Percentiles rank a stretch among this genome's conserved stretches.
Evolutionary conservation across 2,888 invertebrate genomes (phyloP).

Genomic region (Syrista parreyssii): DNA sequence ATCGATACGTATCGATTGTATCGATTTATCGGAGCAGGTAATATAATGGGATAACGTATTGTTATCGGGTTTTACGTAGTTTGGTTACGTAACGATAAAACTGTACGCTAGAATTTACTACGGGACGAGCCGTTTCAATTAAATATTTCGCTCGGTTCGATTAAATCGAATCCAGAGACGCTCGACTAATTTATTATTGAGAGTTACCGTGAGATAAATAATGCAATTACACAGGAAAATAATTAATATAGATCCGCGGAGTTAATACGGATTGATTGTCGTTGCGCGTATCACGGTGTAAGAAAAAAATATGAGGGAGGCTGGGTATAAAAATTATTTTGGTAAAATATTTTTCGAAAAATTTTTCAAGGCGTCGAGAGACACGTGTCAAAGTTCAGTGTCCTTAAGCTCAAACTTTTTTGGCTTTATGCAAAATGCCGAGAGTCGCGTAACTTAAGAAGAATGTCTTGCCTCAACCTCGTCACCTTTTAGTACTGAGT

Average conservation of each 20-base stretch:
- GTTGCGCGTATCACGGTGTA: background rate
- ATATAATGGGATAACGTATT: background rate
- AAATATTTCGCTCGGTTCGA: background rate
- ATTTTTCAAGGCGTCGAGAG: background rate
- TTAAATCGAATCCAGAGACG: background rate
- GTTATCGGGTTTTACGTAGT: background rate
- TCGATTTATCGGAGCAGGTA: background rate
- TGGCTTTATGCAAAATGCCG: background rate
- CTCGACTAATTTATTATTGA: constrained; percentile 6
- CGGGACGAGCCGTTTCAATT: background rate
- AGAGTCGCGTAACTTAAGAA: background rate
- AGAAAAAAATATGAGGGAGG: background rate
- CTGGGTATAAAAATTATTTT: background rate
- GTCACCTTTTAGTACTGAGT: background rate
- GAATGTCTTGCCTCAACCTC: background rate
- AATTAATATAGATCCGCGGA: constrained; percentile 6
- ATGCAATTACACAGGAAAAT: constrained; percentile 12
- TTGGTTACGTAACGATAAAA: background rate
- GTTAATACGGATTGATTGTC: background rate
- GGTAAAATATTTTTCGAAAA: background rate
- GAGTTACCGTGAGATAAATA: constrained; percentile 3
- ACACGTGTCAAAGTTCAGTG: background rate
- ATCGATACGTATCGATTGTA: background rate
- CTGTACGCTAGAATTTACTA: background rate
- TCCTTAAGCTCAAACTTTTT: background rate